phyloP scores from a whole-genome alignment of 2,797 vertebrate species.

The Crypturellus tataupa region DNA sequence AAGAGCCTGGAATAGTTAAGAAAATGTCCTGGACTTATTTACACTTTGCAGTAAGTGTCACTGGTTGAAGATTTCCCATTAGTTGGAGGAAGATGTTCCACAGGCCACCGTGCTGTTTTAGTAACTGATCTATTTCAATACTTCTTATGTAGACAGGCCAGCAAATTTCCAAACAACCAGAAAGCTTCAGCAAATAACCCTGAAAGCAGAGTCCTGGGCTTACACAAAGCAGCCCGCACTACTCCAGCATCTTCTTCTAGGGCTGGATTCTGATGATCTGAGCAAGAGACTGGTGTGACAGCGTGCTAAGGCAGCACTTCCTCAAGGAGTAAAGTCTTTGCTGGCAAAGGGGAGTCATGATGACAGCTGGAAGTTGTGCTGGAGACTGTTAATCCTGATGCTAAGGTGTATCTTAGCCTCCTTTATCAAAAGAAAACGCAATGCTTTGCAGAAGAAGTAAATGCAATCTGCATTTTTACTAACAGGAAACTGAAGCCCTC shows the following conservation, averaged over 20 bases:
- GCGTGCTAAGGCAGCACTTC: background rate
- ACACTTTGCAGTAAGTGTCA: background rate
- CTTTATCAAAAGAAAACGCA: background rate
- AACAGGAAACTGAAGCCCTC: background rate
- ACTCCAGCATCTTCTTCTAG: conserved; percentile 28
- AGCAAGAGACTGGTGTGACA: background rate
- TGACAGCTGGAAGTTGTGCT: background rate
- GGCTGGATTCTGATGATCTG: conserved; percentile 21
- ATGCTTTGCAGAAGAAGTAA: background rate
- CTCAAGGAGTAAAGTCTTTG: background rate
- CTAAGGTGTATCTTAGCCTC: rapidly evolving
- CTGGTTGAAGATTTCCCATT: conserved; percentile 41
- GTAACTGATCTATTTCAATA: conserved; percentile 48
- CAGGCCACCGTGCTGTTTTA: conserved; percentile 25
- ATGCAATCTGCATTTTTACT: background rate
- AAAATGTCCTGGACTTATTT: conserved; percentile 35
- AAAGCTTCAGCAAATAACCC: conserved; percentile 38
- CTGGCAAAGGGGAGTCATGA: background rate
- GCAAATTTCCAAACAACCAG: conserved; percentile 57
- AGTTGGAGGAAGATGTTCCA: conserved; percentile 52
- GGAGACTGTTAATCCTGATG: background rate
- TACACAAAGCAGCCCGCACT: conserved; percentile 18
- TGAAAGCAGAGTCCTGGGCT: conserved; percentile 24
- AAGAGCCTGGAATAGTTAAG: conserved; percentile 2
- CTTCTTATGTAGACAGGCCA: conserved; percentile 15